Evolutionary conservation across 2,888 invertebrate species (phyloP).

Genomic region (Glyphotaelius pellucidus): DNA sequence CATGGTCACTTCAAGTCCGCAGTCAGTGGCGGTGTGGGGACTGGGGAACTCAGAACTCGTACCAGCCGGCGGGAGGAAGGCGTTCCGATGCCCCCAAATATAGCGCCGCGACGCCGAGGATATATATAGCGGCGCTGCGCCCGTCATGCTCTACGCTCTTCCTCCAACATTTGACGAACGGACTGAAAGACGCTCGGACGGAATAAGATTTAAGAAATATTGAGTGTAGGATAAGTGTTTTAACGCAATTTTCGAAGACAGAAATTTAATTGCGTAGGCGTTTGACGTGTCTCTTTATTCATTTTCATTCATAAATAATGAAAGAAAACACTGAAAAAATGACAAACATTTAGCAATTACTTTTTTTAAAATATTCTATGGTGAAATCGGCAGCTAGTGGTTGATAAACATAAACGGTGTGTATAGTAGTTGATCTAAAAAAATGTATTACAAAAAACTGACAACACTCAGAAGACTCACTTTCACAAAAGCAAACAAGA

Average conservation of each 20-base stretch:
- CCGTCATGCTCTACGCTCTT: not conserved
- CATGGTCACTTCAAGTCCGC: not conserved
- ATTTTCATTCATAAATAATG: no score
- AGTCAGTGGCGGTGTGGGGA: not conserved
- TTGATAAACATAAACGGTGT: not conserved
- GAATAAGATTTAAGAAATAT: not conserved
- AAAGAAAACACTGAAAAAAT: no score
- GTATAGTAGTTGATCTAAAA: not conserved
- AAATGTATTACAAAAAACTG: not conserved
- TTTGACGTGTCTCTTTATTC: not conserved
- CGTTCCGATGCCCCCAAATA: constrained; percentile 46
- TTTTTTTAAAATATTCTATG: not conserved
- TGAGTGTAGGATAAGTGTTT: not conserved
- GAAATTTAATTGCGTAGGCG: not conserved
- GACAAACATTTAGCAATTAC: no score
- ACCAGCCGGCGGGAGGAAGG: not conserved
- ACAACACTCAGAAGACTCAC: not conserved
- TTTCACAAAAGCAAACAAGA: not conserved
- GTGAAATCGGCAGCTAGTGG: not conserved
- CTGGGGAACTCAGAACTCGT: not conserved
- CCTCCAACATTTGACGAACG: constrained; percentile 1
- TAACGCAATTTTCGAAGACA: not conserved
- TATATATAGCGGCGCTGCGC: constrained; percentile 43
- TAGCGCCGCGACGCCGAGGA: constrained; percentile 44
- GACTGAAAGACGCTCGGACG: not conserved